A percentile compares a stretch with the other conserved stretches of the same genome.
Evolutionary conservation across 2,888 invertebrate genomes (phyloP).

Genomic region (Caenorhabditis plicata): DNA sequence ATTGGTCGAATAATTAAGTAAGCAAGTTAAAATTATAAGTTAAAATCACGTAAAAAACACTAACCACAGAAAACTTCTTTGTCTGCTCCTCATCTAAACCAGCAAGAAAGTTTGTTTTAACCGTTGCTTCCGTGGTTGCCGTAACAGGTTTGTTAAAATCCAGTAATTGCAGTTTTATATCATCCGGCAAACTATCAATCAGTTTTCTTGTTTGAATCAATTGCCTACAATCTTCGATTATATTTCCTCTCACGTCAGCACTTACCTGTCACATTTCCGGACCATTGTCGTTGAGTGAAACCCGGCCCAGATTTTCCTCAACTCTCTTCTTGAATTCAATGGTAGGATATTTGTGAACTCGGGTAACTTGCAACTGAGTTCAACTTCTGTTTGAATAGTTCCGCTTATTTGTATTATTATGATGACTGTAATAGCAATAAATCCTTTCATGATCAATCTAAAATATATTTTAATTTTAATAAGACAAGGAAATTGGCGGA

Average conservation of each 20-base stretch:
- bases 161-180: slow-evolving; percentile 26
- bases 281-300: slow-evolving; percentile 24
- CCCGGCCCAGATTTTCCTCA: slow-evolving; percentile 31
- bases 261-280: slow-evolving; percentile 29
- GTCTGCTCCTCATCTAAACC: slow-evolving; percentile 25
- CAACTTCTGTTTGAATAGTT: no score
- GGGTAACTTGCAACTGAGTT: slow-evolving; percentile 25
- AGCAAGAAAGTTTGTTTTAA: slow-evolving; percentile 23
- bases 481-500: no score
- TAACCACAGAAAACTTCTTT: slow-evolving; percentile 11
- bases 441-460: no score
- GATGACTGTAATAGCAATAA: no score
- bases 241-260: not conserved
- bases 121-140: slow-evolving; percentile 1
- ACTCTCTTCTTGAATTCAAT: slow-evolving; percentile 24
- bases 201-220: slow-evolving; percentile 30
- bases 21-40: no score
- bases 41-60: not conserved
- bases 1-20: no score
- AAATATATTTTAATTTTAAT: no score
- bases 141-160: slow-evolving; percentile 20
- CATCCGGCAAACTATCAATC: slow-evolving; percentile 22
- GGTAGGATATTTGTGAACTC: slow-evolving; percentile 30
- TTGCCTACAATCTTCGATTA: slow-evolving; percentile 18
- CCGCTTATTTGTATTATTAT: no score